phyloP scores from a whole-genome alignment of 2,888 invertebrate genomes.

The Dicyrtomina minuta region DNA sequence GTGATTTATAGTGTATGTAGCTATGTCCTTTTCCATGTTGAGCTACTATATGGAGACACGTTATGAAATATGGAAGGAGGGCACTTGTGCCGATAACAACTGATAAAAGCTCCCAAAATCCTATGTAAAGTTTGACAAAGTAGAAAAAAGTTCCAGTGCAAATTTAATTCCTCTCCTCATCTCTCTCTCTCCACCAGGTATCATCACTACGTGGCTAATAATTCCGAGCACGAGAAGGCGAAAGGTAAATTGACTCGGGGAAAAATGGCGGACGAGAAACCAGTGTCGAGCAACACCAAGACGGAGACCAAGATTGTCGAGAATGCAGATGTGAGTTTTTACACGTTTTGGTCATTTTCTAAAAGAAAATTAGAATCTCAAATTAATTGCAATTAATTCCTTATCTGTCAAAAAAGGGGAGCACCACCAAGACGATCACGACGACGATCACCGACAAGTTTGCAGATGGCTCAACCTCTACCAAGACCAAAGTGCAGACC shows the following conservation, averaged over 20 bases:
- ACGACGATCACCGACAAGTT: constrained; percentile 50
- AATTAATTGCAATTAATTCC: background rate
- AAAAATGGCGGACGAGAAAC: constrained; percentile 43
- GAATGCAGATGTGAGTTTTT: constrained; percentile 45
- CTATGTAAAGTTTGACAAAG: too few species aligned
- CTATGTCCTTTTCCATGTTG: too few species aligned
- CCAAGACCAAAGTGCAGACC: constrained; percentile 46
- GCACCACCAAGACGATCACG: constrained; percentile 47
- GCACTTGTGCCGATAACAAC: too few species aligned
- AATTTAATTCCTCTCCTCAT: background rate
- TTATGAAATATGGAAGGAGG: too few species aligned
- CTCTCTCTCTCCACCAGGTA: constrained; percentile 6
- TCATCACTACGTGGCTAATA: constrained; percentile 13
- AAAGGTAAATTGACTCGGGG: background rate
- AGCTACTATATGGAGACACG: too few species aligned
- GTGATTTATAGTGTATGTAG: background rate
- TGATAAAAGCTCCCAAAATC: too few species aligned
- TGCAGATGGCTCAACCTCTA: constrained; percentile 46
- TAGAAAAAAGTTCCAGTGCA: too few species aligned
- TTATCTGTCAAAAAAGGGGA: constrained; percentile 35
- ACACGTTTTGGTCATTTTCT: too few species aligned
- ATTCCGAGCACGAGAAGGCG: background rate
- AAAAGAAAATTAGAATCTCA: background rate
- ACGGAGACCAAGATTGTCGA: constrained; percentile 42
- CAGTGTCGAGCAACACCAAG: constrained; percentile 42